A percentile compares a stretch with the other conserved stretches of the same genome.
Conservation (phyloP, 2,113 vertebrate genomes). For the Chauna torquata region DNA sequence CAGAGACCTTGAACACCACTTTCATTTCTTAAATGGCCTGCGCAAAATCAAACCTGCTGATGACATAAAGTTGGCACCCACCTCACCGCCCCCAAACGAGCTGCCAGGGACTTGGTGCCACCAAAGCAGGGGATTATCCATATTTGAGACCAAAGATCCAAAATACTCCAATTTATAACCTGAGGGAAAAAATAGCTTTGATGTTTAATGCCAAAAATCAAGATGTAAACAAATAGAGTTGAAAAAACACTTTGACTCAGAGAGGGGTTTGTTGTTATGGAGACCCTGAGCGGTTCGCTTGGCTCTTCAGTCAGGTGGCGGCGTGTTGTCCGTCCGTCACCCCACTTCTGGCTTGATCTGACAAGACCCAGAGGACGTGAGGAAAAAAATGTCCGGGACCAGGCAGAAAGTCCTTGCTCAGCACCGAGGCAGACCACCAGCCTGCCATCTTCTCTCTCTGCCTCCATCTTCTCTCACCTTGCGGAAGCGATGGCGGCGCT, state of each 20-base stretch:
- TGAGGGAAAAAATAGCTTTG: neutral
- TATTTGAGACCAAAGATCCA: neutral
- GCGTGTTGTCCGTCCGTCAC: rapidly evolving
- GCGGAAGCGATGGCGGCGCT: neutral
- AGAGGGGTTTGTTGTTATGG: neutral
- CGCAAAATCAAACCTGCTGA: neutral
- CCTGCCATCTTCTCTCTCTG: rapidly evolving
- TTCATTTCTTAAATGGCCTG: neutral
- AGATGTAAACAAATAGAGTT: neutral
- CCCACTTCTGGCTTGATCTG: neutral
- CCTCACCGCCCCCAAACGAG: rapidly evolving
- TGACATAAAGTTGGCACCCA: neutral
- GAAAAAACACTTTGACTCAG: neutral
- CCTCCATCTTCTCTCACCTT: too few species aligned
- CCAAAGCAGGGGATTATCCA: neutral
- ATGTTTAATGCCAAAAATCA: neutral
- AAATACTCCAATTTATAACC: neutral
- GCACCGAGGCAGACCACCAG: rapidly evolving
- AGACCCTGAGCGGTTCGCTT: rapidly evolving
- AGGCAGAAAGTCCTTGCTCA: neutral
- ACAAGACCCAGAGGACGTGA: rapidly evolving
- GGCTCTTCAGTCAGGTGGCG: rapidly evolving
- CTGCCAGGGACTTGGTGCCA: neutral
- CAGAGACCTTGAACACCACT: neutral
- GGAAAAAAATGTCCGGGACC: rapidly evolving